Evolutionary conservation across 2,113 vertebrate species (phyloP), one percentile per base, ranked within the genome.

Genomic region (Rhinoptilus africanus): DNA sequence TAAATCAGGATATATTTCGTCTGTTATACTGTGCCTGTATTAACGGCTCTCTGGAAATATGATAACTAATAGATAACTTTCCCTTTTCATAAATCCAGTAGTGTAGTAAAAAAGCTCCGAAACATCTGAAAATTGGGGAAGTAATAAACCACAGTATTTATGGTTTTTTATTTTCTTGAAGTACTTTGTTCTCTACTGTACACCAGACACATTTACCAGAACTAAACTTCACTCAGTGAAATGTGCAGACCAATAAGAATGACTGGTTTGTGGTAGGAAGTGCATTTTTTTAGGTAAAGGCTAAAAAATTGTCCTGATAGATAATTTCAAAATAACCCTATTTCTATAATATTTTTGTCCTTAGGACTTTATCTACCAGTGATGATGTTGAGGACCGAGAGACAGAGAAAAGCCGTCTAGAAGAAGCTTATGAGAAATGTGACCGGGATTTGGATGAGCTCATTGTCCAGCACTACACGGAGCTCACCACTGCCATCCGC

Each of bases 381-480:
- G 99, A 99, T 86, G 99, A 99, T 69, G 99, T 99, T 41, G 98
- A 99, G 93, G 99, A 99, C 96, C 89, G 99, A 75, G 99, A 99
- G 98, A 99, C 98, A 0, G 99, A 99, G 97, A 99, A 99, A 92
- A 98, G 99, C 3, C 99, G 99, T 2, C 98, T 99, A 92, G 99
- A 99, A 92, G 99, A 99, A 79, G 99, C 99, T 12, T 99, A 99
- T 11, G 99, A 99, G 96, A 99, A 99, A 3, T 99, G 99, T 8
- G 99, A 99, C 96, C 98, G 97, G 14, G 99, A 99, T 88, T 94
- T 99, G 96, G 99, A 99, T 64, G 98, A 99, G 78, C 95, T 99
- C 90, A 99, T 99, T 5, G 99, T 99, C 43, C 99, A 99, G 96
- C 99, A 99, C 97, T 99, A 99, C 95, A 99, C 99, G 0, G 99